Conservation (phyloP, 2,888 invertebrate species). For the Myopa testacea region DNA sequence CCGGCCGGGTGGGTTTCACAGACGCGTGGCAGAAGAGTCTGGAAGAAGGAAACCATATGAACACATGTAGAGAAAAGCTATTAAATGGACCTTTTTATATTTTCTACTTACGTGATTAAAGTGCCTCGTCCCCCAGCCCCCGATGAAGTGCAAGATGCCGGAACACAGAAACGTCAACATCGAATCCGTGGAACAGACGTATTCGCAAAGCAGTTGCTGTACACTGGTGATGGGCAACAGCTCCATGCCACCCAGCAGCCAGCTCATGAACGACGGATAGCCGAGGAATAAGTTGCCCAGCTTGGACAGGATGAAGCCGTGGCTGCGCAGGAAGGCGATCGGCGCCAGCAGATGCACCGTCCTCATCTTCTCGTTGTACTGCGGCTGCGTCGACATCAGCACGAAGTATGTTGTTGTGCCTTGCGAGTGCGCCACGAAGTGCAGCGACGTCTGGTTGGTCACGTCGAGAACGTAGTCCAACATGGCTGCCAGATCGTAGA, state of each 20-base stretch:
- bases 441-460: constrained; percentile 73
- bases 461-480: constrained; percentile 76
- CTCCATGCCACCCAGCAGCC: constrained; percentile 69
- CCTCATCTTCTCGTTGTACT: constrained; percentile 76
- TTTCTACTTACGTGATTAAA: constrained; percentile 62
- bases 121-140: constrained; percentile 63
- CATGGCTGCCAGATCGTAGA: constrained; percentile 83
- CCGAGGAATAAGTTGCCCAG: constrained; percentile 66
- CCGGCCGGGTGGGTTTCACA: constrained; percentile 78
- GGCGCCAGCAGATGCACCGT: constrained; percentile 79
- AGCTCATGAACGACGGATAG: constrained; percentile 58
- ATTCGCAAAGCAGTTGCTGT: constrained; percentile 61
- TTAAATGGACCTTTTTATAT: too few species aligned
- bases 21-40: constrained; percentile 78
- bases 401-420: constrained; percentile 82
- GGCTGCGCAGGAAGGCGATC: constrained; percentile 73
- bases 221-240: constrained; percentile 72
- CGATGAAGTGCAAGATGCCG: constrained; percentile 60
- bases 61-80: too few species aligned
- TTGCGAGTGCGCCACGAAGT: constrained; percentile 77
- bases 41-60: constrained; percentile 46
- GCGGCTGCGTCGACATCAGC: constrained; percentile 76
- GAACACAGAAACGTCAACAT: constrained; percentile 59
- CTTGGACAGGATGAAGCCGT: constrained; percentile 69
- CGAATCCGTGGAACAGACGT: constrained; percentile 72